Conservation (phyloP, 1,140 invertebrate species). For the Zaprionus vittiger region DNA sequence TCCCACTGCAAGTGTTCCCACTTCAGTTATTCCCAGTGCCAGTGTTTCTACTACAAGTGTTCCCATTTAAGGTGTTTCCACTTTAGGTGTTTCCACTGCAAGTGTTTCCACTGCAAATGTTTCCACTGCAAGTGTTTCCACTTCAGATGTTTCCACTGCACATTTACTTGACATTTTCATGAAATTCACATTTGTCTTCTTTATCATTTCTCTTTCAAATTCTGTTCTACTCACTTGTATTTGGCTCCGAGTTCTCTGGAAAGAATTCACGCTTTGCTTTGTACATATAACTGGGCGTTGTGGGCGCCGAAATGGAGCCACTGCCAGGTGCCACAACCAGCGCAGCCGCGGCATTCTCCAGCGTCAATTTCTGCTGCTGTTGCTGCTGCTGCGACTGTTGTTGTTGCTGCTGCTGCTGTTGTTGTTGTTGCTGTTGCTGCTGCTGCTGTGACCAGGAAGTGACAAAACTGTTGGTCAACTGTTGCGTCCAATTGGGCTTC, state of each 20-base stretch:
- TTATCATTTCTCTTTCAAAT: neutral
- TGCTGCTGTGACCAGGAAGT: constrained; percentile 83
- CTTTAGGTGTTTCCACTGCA: no score
- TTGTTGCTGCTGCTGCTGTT: constrained; percentile 67
- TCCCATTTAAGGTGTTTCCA: no score
- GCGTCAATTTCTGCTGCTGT: constrained; percentile 66
- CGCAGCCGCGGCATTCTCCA: constrained; percentile 65
- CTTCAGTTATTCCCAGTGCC: no score
- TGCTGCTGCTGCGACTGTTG: constrained; percentile 61
- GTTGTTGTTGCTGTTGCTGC: constrained; percentile 76
- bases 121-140: neutral
- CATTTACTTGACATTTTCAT: neutral
- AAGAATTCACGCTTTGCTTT: constrained; percentile 88
- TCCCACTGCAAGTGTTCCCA: neutral
- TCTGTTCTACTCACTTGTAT: constrained; percentile 88
- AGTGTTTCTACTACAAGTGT: no score
- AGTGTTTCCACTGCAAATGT: no score
- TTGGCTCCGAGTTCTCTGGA: constrained; percentile 91
- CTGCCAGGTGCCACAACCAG: constrained; percentile 64
- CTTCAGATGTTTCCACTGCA: neutral
- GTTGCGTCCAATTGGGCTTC: constrained; percentile 77
- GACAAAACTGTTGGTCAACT: constrained; percentile 80
- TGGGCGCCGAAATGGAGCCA: constrained; percentile 81
- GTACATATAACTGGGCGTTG: constrained; percentile 81
- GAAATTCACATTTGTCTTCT: neutral